phyloP scores from a whole-genome alignment of 2,888 invertebrate genomes.

The Mimumesa dahlbomi region DNA sequence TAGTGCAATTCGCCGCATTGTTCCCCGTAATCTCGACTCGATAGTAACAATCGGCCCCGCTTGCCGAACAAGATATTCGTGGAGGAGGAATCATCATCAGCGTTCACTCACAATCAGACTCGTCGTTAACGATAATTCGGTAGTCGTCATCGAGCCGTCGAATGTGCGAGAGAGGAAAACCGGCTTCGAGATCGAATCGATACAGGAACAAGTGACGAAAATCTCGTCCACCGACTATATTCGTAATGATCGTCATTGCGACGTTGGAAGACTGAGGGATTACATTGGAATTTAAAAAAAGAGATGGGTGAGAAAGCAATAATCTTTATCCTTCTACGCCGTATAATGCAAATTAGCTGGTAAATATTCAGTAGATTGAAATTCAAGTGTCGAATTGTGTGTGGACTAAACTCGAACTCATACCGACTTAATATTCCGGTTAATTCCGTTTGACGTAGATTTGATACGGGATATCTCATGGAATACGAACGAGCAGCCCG shows the following conservation, averaged over 20 bases:
- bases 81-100: conserved; percentile 25
- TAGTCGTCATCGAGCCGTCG: conserved; percentile 41
- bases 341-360: background rate
- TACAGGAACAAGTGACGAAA: conserved; percentile 20
- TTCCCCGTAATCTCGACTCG: conserved; percentile 21
- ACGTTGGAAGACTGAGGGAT: background rate
- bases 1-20: too few relatives aligned
- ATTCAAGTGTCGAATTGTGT: conserved; percentile 15
- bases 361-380: conserved; percentile 6
- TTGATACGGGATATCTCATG: too few relatives aligned
- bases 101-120: conserved; percentile 1
- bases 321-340: background rate
- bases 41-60: background rate
- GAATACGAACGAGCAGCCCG: too few relatives aligned
- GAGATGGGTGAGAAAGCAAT: conserved; percentile 34
- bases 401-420: too few relatives aligned
- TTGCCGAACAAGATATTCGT: conserved; percentile 27
- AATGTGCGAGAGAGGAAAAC: conserved; percentile 11
- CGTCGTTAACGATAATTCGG: conserved; percentile 45
- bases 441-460: too few relatives aligned
- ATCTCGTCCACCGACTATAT: conserved; percentile 11
- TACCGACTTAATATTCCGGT: too few relatives aligned
- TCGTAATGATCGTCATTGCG: conserved; percentile 34
- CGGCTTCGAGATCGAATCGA: conserved; percentile 30
- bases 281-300: background rate